Evolutionary conservation across 2,797 vertebrate species (phyloP).

Genomic region (Eulemur albifrons): DNA sequence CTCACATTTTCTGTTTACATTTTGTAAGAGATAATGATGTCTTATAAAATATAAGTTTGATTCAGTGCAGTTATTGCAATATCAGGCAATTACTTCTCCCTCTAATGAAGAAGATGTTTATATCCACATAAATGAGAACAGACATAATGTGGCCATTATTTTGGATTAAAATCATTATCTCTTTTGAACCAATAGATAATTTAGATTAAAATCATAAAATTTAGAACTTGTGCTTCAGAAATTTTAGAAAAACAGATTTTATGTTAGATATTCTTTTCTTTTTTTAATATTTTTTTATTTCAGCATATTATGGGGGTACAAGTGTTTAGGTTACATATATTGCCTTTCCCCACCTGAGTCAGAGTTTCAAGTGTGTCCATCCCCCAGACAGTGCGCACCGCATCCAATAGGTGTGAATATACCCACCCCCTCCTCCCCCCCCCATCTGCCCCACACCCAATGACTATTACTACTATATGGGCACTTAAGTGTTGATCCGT

Average conservation of each 20-base stretch:
- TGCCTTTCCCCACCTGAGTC: too few species aligned
- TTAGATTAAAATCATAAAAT: not conserved
- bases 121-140: not conserved
- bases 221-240: not conserved
- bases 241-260: not conserved
- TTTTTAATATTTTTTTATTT: too few species aligned
- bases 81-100: not conserved
- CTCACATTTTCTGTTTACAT: constrained; percentile 26
- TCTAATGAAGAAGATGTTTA: constrained; percentile 44
- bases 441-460: too few species aligned
- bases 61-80: not conserved
- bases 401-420: too few species aligned
- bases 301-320: too few species aligned
- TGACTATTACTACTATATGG: too few species aligned
- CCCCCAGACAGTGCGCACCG: too few species aligned
- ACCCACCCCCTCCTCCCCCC: too few species aligned
- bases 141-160: constrained; percentile 23
- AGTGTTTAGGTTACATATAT: too few species aligned
- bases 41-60: constrained; percentile 36
- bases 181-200: constrained; percentile 1
- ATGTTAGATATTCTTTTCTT: not conserved
- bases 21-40: not conserved
- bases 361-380: too few species aligned
- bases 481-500: too few species aligned
- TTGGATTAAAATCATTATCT: constrained; percentile 1